Percentiles rank a stretch among this genome's conserved stretches.
Conservation (phyloP, 2,797 vertebrate genomes). For the Sebastes trivittatus region DNA sequence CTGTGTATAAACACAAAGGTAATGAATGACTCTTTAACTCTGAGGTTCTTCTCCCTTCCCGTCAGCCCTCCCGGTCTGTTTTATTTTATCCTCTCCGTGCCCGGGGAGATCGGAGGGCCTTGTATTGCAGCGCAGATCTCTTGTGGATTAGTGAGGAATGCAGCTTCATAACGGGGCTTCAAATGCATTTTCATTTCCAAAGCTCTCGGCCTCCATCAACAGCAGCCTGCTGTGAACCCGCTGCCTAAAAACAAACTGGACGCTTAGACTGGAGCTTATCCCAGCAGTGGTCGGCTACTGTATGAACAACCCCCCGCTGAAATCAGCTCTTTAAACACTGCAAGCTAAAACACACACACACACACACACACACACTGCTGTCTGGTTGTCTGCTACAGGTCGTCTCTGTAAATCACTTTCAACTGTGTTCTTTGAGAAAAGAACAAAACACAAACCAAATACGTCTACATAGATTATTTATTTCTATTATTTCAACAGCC, state of each 20-base stretch:
- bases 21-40: constrained; percentile 10
- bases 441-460: too few species aligned
- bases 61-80: not conserved
- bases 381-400: too few species aligned
- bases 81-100: not conserved
- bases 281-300: constrained; percentile 39
- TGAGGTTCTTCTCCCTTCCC: not conserved
- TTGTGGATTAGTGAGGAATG: constrained; percentile 66
- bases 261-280: constrained; percentile 40
- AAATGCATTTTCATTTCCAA: constrained; percentile 54
- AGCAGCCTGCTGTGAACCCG: constrained; percentile 44
- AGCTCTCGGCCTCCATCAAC: constrained; percentile 43
- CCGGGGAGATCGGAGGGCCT: not conserved
- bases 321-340: not conserved
- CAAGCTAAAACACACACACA: too few species aligned
- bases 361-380: not conserved
- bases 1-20: constrained; percentile 1
- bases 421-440: too few species aligned
- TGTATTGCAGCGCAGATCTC: constrained; percentile 28
- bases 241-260: constrained; percentile 52
- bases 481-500: too few species aligned
- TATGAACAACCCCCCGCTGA: constrained; percentile 28
- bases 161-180: constrained; percentile 51
- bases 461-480: too few species aligned
- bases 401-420: too few species aligned